Conservation (phyloP, 2,888 invertebrate genomes). For the Drosophila hamatofila region DNA sequence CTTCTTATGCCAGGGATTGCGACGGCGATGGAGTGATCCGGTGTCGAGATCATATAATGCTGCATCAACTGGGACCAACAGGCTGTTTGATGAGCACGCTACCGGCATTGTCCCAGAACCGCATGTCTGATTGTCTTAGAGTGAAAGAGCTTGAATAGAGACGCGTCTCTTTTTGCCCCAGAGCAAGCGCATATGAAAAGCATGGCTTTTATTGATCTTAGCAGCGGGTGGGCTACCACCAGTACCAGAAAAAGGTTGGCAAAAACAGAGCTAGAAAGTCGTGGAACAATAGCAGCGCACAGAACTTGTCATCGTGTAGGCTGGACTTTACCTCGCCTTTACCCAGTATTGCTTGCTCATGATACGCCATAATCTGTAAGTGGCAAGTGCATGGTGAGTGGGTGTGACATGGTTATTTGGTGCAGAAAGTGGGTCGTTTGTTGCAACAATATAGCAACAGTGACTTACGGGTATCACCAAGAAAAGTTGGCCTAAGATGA, state of each 20-base stretch:
- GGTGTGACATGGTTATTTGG: background rate
- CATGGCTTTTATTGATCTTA: slow-evolving; percentile 47
- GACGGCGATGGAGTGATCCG: slow-evolving; percentile 75
- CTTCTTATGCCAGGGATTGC: slow-evolving; percentile 70
- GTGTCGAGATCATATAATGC: slow-evolving; percentile 75
- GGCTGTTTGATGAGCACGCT: slow-evolving; percentile 64
- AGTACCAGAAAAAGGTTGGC: slow-evolving; percentile 39
- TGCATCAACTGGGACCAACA: slow-evolving; percentile 76
- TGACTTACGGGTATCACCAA: slow-evolving; percentile 60
- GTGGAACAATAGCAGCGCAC: slow-evolving; percentile 61
- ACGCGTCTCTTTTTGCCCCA: background rate
- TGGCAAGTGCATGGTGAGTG: slow-evolving; percentile 23
- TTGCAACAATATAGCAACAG: slow-evolving; percentile 9
- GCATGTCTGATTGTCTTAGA: slow-evolving; percentile 75
- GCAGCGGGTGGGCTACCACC: slow-evolving; percentile 47
- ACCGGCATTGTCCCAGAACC: slow-evolving; percentile 84
- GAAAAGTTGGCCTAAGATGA: slow-evolving; percentile 17
- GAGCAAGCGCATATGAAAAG: slow-evolving; percentile 15
- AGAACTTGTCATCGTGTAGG: slow-evolving; percentile 51
- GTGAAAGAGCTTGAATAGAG: slow-evolving; percentile 33
- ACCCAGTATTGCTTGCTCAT: slow-evolving; percentile 61
- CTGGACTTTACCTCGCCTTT: slow-evolving; percentile 22
- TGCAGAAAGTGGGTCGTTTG: background rate
- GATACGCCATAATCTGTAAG: slow-evolving; percentile 66
- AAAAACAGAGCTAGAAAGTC: slow-evolving; percentile 60